Base-by-base conservation (phyloP, 2,113 vertebrate genomes). In the Chelonoidis abingdonii region DNA sequence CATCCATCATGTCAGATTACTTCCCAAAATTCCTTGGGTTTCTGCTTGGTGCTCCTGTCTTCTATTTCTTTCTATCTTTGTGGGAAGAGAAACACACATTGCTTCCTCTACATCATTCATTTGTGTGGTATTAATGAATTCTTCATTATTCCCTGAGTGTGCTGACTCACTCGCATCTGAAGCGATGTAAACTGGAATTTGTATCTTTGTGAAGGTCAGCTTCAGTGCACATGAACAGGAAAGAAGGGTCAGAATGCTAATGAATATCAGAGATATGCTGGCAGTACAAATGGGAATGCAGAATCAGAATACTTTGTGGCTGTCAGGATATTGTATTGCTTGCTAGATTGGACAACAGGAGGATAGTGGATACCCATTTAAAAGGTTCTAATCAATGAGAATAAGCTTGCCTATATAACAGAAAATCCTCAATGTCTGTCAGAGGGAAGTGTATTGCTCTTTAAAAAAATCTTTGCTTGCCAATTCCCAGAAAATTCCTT, bases 101-200 rank as follows among this genome's bases (percentile, higher is more conserved):
- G 84, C 94, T 94, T 97, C 92, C 96, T 97, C 96, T 90, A 89
- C 92, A 93, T 95, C 96, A 95, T 94, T 97, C 90, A 75, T 47
- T 89, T 95, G 93, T 92, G 94, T 96, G 93, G 93, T 96, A 93
- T 85, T 94, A 35, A 97, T 94, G 95, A 96, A 97, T 97, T 97
- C 94, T 89, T 97, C 86, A 83, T 92, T 96, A 96, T 96, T 97
- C 97, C 94, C 97, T 93, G 50, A 44, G 95, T 96, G 95, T 83
- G 90, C 81, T 96, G 95, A 96, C 97, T 98, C 88, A 97, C 76
- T 75, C 81, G 91, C 84, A 92, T 93, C 87, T 87, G 84, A 94
- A 96, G 93, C 89, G 95, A 97, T 88, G 56, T 95, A 94, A 93
- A 93, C 96, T 97, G 92, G 95, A 98, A 97, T 97, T 96, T 95